phyloP scores from a whole-genome alignment of 2,113 vertebrate species.

The Megalops atlanticus region DNA sequence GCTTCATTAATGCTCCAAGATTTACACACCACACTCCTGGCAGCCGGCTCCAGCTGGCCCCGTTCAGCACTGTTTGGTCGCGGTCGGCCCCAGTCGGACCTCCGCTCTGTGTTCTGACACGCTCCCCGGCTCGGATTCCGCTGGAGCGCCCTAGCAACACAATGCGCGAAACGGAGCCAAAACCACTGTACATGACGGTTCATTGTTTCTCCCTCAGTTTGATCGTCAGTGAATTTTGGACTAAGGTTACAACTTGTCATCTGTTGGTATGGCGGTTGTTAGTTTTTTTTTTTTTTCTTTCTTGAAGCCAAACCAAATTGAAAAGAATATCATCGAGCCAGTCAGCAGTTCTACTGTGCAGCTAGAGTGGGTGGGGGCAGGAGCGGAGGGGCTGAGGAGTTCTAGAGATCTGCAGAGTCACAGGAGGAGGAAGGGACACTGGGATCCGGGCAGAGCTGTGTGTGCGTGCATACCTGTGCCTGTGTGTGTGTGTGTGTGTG shows the following conservation, averaged over 20 bases:
- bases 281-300: too few relatives aligned
- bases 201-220: too few relatives aligned
- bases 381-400: not conserved
- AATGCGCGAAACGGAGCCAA: not conserved
- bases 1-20: not conserved
- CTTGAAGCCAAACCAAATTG: too few relatives aligned
- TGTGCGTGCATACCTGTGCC: not conserved
- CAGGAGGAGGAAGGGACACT: not conserved
- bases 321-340: not conserved
- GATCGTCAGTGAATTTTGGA: too few relatives aligned
- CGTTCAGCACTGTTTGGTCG: too few relatives aligned
- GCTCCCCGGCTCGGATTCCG: not conserved
- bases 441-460: too few relatives aligned
- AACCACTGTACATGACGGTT: not conserved
- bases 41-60: too few relatives aligned
- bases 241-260: too few relatives aligned
- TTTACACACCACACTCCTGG: too few relatives aligned
- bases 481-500: not conserved
- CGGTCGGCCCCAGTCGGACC: too few relatives aligned
- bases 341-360: not conserved
- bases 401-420: not conserved
- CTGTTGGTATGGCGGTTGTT: too few relatives aligned
- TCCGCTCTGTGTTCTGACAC: not conserved
- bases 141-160: too few relatives aligned
- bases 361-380: not conserved